A percentile compares a stretch with the other conserved stretches of the same genome.
phyloP scores from a whole-genome alignment of 2,113 vertebrate genomes.

The Balaenoptera acutorostrata region DNA sequence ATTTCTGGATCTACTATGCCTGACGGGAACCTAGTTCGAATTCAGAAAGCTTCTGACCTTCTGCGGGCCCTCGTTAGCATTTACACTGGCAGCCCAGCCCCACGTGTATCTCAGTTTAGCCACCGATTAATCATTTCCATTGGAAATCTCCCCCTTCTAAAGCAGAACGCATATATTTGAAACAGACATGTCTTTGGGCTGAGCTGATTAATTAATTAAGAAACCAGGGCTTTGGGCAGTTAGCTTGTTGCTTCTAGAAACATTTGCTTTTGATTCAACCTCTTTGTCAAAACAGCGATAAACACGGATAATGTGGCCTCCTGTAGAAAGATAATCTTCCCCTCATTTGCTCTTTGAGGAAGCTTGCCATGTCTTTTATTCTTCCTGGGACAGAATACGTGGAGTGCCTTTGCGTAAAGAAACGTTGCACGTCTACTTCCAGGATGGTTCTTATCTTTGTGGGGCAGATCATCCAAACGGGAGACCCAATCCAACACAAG shows the following conservation, averaged over 20 bases:
- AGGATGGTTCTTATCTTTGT: background rate
- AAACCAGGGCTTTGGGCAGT: background rate
- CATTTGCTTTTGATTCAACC: background rate
- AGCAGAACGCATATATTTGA: background rate
- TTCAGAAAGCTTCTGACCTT: background rate
- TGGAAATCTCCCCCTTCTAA: background rate
- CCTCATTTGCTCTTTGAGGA: background rate
- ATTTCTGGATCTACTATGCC: background rate
- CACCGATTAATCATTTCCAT: background rate
- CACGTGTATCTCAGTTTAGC: accelerated
- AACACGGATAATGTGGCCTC: background rate
- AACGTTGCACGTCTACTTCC: accelerated
- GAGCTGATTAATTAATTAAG: background rate
- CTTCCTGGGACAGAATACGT: background rate
- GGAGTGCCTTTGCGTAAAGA: background rate
- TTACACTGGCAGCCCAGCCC: background rate
- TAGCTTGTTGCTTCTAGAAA: constrained; percentile 7
- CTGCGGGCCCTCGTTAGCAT: background rate
- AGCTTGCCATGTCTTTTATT: too few relatives aligned
- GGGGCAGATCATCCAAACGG: background rate
- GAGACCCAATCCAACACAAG: accelerated
- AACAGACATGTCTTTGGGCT: background rate
- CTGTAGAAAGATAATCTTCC: background rate
- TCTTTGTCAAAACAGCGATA: background rate
- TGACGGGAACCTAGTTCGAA: background rate